Conservation (phyloP, 2,888 invertebrate genomes). For the Himalopsyche anomala region DNA sequence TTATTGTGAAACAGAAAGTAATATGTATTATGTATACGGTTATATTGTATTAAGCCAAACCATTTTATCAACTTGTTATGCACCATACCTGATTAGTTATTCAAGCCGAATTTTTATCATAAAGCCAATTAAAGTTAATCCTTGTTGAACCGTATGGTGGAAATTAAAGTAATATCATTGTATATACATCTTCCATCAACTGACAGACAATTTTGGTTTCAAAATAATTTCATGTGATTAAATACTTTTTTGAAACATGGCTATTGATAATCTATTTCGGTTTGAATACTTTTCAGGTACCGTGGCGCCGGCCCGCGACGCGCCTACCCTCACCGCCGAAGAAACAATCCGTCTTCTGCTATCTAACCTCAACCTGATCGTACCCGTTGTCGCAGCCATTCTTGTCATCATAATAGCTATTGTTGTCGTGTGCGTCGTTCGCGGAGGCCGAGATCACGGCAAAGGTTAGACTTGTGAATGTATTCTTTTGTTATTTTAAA, state of each 20-base stretch:
- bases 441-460: constrained; percentile 88
- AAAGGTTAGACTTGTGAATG: constrained; percentile 82
- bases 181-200: constrained; percentile 9
- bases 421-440: constrained; percentile 93
- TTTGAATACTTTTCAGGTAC: constrained; percentile 89
- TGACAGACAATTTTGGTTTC: constrained; percentile 3
- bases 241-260: not conserved
- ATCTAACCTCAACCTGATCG: constrained; percentile 94
- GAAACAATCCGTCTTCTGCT: constrained; percentile 92
- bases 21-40: constrained; percentile 10
- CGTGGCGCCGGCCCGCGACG: constrained; percentile 93
- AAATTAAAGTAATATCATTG: constrained; percentile 21
- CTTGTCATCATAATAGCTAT: constrained; percentile 95
- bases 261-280: constrained; percentile 56
- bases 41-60: not conserved
- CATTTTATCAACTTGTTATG: not conserved
- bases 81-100: constrained; percentile 45
- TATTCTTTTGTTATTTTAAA: constrained; percentile 68
- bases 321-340: constrained; percentile 86
- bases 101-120: constrained; percentile 39
- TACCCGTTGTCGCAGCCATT: constrained; percentile 93
- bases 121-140: constrained; percentile 11
- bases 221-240: not conserved
- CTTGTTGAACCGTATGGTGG: not conserved
- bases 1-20: not conserved